Conservation (phyloP, 2,888 invertebrate species). For the Microplitis manilae region DNA sequence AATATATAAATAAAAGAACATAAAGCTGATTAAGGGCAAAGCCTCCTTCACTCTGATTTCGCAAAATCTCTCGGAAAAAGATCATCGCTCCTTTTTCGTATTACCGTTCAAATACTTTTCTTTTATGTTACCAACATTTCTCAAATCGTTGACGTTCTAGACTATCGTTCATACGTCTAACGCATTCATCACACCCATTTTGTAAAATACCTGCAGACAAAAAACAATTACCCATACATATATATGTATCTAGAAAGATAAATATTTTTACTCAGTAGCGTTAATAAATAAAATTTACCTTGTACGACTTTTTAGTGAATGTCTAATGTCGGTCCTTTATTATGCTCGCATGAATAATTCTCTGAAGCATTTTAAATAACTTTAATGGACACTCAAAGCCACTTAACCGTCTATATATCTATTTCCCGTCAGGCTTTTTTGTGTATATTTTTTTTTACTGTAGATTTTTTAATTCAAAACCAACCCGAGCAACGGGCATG, state of each 20-base stretch:
- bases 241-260: not conserved
- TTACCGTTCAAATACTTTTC: no score
- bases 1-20: no score
- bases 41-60: no score
- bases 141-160: no score
- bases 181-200: no score
- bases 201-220: no score
- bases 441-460: not conserved
- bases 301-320: slow-evolving; percentile 1
- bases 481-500: not conserved
- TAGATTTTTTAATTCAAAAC: not conserved
- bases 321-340: slow-evolving; percentile 8
- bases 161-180: no score
- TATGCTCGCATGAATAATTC: slow-evolving; percentile 22
- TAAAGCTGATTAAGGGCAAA: no score
- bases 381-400: slow-evolving; percentile 12
- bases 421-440: slow-evolving; percentile 2
- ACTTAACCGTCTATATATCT: not conserved
- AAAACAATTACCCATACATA: no score
- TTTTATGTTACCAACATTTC: no score
- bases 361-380: slow-evolving; percentile 12
- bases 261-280: not conserved
- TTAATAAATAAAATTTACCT: not conserved
- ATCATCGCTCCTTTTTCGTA: no score
- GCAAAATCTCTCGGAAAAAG: no score